Conservation (phyloP, 2,888 invertebrate species). For the Clunio marinus region DNA sequence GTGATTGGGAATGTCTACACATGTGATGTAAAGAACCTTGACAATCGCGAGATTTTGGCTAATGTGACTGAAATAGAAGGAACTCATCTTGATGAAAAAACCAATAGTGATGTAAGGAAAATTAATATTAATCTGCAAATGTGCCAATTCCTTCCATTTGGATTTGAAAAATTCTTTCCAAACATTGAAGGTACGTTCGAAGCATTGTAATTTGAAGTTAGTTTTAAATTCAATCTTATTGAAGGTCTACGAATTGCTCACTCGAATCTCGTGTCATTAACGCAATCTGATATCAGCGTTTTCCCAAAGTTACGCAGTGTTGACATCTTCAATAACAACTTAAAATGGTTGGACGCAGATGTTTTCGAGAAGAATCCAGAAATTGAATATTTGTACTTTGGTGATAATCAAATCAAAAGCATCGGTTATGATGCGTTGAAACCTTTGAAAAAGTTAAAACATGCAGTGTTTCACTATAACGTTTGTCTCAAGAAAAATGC, state of each 20-base stretch:
- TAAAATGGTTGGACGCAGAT: neutral
- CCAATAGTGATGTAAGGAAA: neutral
- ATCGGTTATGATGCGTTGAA: neutral
- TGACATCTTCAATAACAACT: neutral
- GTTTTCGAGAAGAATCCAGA: neutral
- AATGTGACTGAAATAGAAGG: neutral
- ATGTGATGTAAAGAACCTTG: neutral
- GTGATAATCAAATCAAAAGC: neutral
- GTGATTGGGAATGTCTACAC: neutral
- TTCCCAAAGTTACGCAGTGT: neutral
- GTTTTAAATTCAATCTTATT: too few relatives aligned
- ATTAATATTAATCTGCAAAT: neutral
- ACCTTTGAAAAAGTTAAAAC: neutral
- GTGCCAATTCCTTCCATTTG: neutral
- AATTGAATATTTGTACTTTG: constrained; percentile 15
- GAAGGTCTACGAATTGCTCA: neutral
- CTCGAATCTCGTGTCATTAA: neutral
- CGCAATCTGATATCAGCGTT: neutral
- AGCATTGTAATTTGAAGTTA: too few relatives aligned
- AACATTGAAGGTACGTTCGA: too few relatives aligned
- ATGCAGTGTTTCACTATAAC: neutral
- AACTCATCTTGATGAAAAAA: neutral
- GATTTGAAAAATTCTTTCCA: constrained; percentile 18
- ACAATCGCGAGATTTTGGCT: neutral
- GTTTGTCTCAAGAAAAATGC: neutral